Evolutionary conservation across 2,888 invertebrate genomes (phyloP).

Genomic region (Lycophotia porphyrea): DNA sequence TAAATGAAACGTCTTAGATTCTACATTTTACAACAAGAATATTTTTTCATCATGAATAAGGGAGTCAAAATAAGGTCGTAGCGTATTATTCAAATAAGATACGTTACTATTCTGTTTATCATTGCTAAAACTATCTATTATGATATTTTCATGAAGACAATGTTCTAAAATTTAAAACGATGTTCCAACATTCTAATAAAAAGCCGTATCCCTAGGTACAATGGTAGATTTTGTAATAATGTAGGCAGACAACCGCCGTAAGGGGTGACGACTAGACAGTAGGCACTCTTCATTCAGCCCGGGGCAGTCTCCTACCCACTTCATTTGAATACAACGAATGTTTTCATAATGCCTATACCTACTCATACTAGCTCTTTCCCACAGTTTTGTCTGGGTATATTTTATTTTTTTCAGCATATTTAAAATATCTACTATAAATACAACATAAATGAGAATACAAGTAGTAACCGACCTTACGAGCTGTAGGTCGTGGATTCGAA

Average conservation of each 20-base stretch:
- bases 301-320: constrained; percentile 71
- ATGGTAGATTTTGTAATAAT: constrained; percentile 69
- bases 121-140: background rate
- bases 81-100: no score
- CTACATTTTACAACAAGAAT: background rate
- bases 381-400: background rate
- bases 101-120: background rate
- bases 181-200: constrained; percentile 8
- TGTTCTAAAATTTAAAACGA: background rate
- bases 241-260: constrained; percentile 62
- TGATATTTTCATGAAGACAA: background rate
- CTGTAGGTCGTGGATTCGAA: background rate
- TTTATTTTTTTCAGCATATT: background rate
- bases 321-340: constrained; percentile 72
- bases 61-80: no score
- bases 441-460: background rate
- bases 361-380: background rate
- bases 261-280: constrained; percentile 67
- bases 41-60: background rate
- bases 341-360: constrained; percentile 44
- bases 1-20: background rate
- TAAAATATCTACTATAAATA: background rate
- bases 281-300: constrained; percentile 62
- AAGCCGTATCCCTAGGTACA: constrained; percentile 27
- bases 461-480: background rate